Percentiles rank a stretch among this genome's conserved stretches.
Evolutionary conservation across 2,113 vertebrate genomes (phyloP).

Genomic region (Forbesichthys agassizii): DNA sequence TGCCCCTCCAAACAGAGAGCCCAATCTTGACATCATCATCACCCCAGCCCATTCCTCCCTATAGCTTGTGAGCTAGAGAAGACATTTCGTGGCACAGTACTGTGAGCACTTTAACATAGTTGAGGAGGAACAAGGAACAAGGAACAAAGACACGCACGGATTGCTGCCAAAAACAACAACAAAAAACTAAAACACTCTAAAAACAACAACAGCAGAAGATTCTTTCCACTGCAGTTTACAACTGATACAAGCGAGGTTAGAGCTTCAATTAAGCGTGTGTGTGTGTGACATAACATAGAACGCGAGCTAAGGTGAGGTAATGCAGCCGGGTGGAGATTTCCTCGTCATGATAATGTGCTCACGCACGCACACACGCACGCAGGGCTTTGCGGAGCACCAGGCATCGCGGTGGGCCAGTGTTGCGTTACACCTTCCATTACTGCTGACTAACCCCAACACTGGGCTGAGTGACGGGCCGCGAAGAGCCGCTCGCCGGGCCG

Average conservation of each 20-base stretch:
- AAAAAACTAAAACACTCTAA: neutral
- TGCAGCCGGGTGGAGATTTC: conserved; percentile 34
- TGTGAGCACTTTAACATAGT: too few relatives aligned
- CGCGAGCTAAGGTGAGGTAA: conserved; percentile 40
- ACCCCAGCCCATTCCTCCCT: too few relatives aligned
- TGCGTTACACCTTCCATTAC: conserved; percentile 68
- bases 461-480: conserved; percentile 58
- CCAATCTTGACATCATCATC: too few relatives aligned
- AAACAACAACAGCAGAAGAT: too few relatives aligned
- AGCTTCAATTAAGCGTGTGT: conserved; percentile 7
- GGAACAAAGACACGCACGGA: neutral
- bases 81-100: too few relatives aligned
- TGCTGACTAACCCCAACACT: conserved; percentile 64
- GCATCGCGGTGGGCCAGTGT: conserved; percentile 48
- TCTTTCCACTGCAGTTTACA: conserved; percentile 20
- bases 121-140: neutral
- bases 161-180: neutral
- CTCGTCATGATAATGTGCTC: conserved; percentile 39
- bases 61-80: too few relatives aligned
- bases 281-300: conserved; percentile 44
- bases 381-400: conserved; percentile 29
- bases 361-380: conserved; percentile 21
- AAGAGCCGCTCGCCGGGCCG: conserved; percentile 20
- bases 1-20: too few relatives aligned
- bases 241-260: neutral